These are phyloP conservation scores for Digitonthophagus gazella DNA, from an alignment of 2,888 invertebrate genomes.

Conservation along the genomic window DNA sequence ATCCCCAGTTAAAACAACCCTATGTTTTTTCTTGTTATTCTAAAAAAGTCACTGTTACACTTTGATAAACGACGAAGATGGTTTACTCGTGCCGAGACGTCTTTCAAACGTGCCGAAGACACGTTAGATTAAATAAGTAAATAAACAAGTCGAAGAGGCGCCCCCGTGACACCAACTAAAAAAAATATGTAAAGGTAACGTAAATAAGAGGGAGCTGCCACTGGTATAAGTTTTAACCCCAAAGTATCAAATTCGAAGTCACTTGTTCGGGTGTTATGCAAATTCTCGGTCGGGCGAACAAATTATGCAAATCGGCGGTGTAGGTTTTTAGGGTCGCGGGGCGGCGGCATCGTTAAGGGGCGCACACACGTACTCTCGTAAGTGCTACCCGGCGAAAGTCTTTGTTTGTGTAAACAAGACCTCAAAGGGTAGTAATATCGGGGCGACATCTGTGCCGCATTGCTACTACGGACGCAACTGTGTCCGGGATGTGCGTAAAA, in stretches of 20 bases:
- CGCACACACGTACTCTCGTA: slow-evolving; percentile 20
- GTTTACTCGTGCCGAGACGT: slow-evolving; percentile 8
- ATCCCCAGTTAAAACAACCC: neutral
- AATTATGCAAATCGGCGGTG: slow-evolving; percentile 17
- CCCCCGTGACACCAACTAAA: neutral
- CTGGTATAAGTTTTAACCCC: slow-evolving; percentile 68
- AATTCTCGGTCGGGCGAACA: slow-evolving; percentile 9
- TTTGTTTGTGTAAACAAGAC: slow-evolving; percentile 49
- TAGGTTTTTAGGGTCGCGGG: slow-evolving; percentile 9
- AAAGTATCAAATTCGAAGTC: slow-evolving; percentile 16
- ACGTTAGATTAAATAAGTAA: slow-evolving; percentile 3
- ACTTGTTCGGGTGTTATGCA: slow-evolving; percentile 14
- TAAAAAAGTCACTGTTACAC: neutral
- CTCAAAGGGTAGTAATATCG: slow-evolving; percentile 44
- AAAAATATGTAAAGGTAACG: neutral
- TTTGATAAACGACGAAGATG: neutral
- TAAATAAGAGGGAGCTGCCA: slow-evolving; percentile 64
- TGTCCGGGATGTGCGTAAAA: slow-evolving; percentile 47
- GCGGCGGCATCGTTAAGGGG: neutral
- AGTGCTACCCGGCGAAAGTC: slow-evolving; percentile 38
- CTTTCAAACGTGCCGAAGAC: slow-evolving; percentile 11
- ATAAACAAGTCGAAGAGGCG: neutral
- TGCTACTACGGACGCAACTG: slow-evolving; percentile 38
- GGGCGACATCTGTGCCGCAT: slow-evolving; percentile 43
- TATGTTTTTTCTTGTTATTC: neutral